These are phyloP conservation scores for Drosophila sulfurigaster DNA, from an alignment of 1,140 invertebrate species.

Conservation along the genomic window DNA sequence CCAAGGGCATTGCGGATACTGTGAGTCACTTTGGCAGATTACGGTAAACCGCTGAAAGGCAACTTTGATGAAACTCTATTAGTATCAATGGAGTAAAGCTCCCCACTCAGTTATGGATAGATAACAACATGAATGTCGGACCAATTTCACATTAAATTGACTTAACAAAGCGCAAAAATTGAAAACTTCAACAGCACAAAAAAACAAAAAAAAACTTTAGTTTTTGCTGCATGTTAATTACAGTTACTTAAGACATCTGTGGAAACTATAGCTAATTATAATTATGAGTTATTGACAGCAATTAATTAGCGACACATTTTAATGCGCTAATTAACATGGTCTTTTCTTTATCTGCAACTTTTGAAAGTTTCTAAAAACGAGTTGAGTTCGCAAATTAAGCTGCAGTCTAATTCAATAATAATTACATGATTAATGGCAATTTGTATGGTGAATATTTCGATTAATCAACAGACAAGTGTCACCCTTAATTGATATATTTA, in stretches of 20 bases:
- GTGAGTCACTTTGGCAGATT: constrained; percentile 32
- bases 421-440: constrained; percentile 1
- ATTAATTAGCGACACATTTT: too few relatives aligned
- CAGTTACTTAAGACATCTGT: neutral
- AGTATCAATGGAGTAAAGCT: constrained; percentile 16
- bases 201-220: too few relatives aligned
- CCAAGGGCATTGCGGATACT: constrained; percentile 11
- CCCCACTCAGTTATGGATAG: constrained; percentile 5
- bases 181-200: neutral
- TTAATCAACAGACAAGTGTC: constrained; percentile 1
- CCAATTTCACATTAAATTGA: neutral
- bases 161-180: neutral
- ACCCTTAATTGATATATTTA: neutral
- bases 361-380: neutral
- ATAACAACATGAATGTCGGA: neutral
- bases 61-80: constrained; percentile 27
- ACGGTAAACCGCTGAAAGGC: constrained; percentile 33
- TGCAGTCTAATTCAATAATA: neutral
- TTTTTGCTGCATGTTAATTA: neutral
- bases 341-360: too few relatives aligned
- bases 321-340: too few relatives aligned
- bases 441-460: neutral
- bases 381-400: neutral
- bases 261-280: too few relatives aligned
- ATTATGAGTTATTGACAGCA: too few relatives aligned